Percentiles rank a stretch among this genome's conserved stretches.
Evolutionary conservation across 2,113 vertebrate genomes (phyloP).

Genomic region (Stegastes partitus): DNA sequence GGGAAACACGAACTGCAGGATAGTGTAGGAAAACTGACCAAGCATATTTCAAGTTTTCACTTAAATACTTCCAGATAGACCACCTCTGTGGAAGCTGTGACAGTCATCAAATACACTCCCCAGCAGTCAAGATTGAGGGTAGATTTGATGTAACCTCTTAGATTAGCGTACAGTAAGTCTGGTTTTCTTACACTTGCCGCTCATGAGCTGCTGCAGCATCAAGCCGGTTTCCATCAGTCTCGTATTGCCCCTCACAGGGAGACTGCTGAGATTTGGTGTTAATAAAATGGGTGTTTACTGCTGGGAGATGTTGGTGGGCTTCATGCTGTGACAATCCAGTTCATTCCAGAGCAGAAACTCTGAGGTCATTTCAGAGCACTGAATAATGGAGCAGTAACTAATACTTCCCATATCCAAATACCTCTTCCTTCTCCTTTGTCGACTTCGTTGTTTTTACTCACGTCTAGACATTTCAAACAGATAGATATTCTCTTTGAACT

Average conservation of each 20-base stretch:
- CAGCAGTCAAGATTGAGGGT: too few relatives aligned
- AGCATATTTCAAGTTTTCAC: neutral
- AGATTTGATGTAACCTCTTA: neutral
- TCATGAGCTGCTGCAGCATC: constrained; percentile 28
- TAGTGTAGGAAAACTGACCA: neutral
- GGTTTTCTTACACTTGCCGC: constrained; percentile 9
- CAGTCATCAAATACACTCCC: too few relatives aligned
- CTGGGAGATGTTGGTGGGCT: constrained; percentile 25
- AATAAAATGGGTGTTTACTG: constrained; percentile 59
- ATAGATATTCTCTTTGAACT: constrained; percentile 44
- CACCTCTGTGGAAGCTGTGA: neutral
- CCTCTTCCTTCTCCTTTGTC: constrained; percentile 8
- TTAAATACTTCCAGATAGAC: constrained; percentile 1
- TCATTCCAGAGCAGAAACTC: constrained; percentile 27
- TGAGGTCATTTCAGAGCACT: constrained; percentile 15
- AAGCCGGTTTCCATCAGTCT: constrained; percentile 15
- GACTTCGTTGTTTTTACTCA: constrained; percentile 36
- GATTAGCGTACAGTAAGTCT: constrained; percentile 1
- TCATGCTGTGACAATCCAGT: constrained; percentile 28
- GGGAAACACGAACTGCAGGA: neutral
- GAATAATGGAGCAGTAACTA: neutral
- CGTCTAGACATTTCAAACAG: constrained; percentile 30
- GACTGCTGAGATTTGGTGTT: constrained; percentile 38
- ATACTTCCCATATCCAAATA: constrained; percentile 32
- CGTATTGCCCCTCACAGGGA: constrained; percentile 39